phyloP scores from a whole-genome alignment of 1,140 invertebrate genomes.

The Cherax quadricarinatus region DNA sequence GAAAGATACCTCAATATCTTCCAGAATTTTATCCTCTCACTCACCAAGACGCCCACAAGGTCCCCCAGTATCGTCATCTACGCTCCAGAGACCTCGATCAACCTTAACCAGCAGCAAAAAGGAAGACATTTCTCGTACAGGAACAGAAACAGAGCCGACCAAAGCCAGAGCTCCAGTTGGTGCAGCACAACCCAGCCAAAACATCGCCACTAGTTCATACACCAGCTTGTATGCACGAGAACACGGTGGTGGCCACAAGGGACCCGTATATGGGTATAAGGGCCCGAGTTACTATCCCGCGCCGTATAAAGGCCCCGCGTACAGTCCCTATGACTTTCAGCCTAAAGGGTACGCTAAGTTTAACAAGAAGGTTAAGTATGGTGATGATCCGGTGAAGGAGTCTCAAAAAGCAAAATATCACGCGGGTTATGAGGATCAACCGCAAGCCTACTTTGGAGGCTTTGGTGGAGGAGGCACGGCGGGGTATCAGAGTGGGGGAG shows the following conservation, averaged over 20 bases:
- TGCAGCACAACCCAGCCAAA: too few relatives aligned
- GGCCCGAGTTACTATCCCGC: slow-evolving; percentile 40
- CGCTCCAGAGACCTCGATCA: not conserved
- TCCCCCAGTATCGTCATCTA: not conserved
- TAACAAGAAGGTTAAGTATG: slow-evolving; percentile 65
- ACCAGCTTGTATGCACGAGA: not conserved
- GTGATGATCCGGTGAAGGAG: slow-evolving; percentile 66
- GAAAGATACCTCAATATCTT: too few relatives aligned
- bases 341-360: slow-evolving; percentile 56
- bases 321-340: slow-evolving; percentile 60
- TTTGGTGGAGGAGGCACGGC: slow-evolving; percentile 65
- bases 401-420: slow-evolving; percentile 60
- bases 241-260: not conserved
- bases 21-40: too few relatives aligned
- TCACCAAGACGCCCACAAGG: not conserved
- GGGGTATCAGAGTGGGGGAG: slow-evolving; percentile 22
- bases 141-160: not conserved
- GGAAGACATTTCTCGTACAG: not conserved
- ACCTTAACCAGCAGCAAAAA: not conserved
- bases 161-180: too few relatives aligned
- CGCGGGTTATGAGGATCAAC: slow-evolving; percentile 21
- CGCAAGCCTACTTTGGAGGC: slow-evolving; percentile 50
- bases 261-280: not conserved
- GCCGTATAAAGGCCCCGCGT: slow-evolving; percentile 58
- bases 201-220: not conserved